Percentiles rank a stretch among this genome's conserved stretches.
These are phyloP conservation scores for Magallana gigas DNA, from an alignment of 1,140 invertebrate species.

Conservation along the genomic window DNA sequence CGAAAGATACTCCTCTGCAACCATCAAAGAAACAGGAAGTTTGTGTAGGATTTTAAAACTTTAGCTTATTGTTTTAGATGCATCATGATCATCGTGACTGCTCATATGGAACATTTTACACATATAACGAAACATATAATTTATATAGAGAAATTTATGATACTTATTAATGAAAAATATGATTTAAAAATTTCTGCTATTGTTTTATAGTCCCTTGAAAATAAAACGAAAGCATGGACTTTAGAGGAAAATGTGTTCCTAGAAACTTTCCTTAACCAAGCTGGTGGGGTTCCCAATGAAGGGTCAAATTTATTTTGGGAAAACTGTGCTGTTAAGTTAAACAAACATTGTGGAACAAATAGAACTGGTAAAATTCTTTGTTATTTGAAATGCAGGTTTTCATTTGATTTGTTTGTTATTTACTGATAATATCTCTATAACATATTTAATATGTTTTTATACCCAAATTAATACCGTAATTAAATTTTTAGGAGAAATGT, in stretches of 20 bases:
- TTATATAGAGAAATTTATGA: neutral
- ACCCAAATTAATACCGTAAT: too few relatives aligned
- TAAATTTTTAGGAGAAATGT: neutral
- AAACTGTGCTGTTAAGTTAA: too few relatives aligned
- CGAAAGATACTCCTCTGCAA: neutral
- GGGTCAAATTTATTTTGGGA: too few relatives aligned
- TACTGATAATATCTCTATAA: too few relatives aligned
- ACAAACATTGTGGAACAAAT: too few relatives aligned
- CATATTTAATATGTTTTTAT: too few relatives aligned
- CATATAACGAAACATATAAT: neutral
- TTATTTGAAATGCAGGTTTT: neutral
- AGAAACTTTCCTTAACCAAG: neutral
- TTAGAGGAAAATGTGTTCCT: neutral
- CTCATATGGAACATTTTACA: too few relatives aligned
- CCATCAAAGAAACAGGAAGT: neutral
- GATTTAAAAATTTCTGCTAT: too few relatives aligned
- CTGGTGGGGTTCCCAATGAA: neutral
- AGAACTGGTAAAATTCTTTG: slow-evolving; percentile 2
- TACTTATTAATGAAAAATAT: too few relatives aligned
- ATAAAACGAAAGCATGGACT: neutral
- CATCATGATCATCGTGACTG: too few relatives aligned
- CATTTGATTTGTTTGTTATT: too few relatives aligned
- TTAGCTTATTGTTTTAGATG: neutral
- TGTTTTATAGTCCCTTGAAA: too few relatives aligned
- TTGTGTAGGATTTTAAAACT: neutral